Evolutionary conservation across 2,113 vertebrate species (phyloP).

Genomic region (Paralichthys olivaceus): DNA sequence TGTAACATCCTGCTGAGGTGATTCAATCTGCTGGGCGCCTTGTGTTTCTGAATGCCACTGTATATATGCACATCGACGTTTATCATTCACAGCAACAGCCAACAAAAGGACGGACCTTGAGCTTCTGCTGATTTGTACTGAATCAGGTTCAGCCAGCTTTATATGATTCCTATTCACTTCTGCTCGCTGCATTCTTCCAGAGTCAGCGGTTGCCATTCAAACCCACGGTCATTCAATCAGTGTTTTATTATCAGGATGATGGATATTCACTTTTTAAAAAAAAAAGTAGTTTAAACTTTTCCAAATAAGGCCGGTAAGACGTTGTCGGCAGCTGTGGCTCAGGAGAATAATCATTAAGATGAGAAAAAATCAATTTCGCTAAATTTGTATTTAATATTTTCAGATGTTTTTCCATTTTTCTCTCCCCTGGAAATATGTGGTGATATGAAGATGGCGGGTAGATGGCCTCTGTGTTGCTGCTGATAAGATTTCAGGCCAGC

Average conservation of each 20-base stretch:
- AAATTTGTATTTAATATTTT: too few relatives aligned
- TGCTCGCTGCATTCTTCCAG: constrained; percentile 1
- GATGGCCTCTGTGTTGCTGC: constrained; percentile 4
- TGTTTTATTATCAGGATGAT: constrained; percentile 21
- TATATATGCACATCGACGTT: constrained; percentile 17
- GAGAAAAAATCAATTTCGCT: too few relatives aligned
- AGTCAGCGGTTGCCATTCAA: constrained; percentile 19
- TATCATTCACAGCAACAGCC: constrained; percentile 9
- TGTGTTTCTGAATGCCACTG: constrained; percentile 18
- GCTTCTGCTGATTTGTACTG: constrained; percentile 23
- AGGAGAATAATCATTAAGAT: not conserved
- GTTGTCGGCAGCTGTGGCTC: not conserved
- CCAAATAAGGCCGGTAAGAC: not conserved
- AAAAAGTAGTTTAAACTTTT: constrained; percentile 29
- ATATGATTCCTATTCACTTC: constrained; percentile 22
- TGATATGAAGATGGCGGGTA: constrained; percentile 8
- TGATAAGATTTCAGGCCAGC: constrained; percentile 25
- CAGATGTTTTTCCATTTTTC: too few relatives aligned
- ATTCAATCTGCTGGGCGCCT: not conserved
- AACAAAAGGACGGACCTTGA: constrained; percentile 39
- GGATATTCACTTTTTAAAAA: constrained; percentile 17
- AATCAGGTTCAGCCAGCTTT: constrained; percentile 31
- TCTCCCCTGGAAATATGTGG: not conserved
- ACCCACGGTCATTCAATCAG: constrained; percentile 13
- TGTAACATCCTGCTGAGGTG: not conserved